Base-by-base conservation (phyloP, 1,140 invertebrate genomes). In the Heliconius himera region DNA sequence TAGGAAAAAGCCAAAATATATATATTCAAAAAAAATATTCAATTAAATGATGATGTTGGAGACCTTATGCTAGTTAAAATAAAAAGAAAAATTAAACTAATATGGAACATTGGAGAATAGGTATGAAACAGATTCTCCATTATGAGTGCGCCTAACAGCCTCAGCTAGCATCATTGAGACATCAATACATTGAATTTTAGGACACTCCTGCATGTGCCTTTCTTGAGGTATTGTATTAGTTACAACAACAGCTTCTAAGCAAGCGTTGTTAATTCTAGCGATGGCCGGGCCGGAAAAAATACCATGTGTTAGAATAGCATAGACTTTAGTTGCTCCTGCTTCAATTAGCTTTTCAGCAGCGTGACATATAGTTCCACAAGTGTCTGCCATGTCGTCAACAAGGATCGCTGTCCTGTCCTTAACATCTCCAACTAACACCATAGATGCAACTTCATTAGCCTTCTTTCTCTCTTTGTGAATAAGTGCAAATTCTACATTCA, bases 371-470 rank as follows among this genome's bases (percentile, higher is more conserved):
- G 99, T 99, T 26, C 99, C 99, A 95, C 99, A 99, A 38, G 99
- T 99, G 90, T 99, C 99, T 8, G 99, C 99, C 99, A 99, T 99
- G 91, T 99, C 99, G 90, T 99, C 99, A 8, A 99, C 99, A 46
- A 99, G 95, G 86, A 99, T 99, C 38, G 99, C 99, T 70, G 99
- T 97, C 85, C 98, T 96, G 87, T 99, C 98, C 92, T 98, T 99
- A 0, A 99, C 99, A 95, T 99, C 99, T 84, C 99, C 99, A 11
- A 99, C 99, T 26, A 99, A 95, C 9, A 99, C 99, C 99, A 99
- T 99, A 26, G 98, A 98, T 2, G 99, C 99, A 8, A 99, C 99
- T 95, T 99, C 99, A 91, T 99, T 99, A 0, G 99, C 99, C 91
- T 99, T 99, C 92, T 99, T 99, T 71, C 99, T 96, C 94, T 99